Base-by-base conservation (phyloP, 2,113 vertebrate genomes). In the Alectura lathami region DNA sequence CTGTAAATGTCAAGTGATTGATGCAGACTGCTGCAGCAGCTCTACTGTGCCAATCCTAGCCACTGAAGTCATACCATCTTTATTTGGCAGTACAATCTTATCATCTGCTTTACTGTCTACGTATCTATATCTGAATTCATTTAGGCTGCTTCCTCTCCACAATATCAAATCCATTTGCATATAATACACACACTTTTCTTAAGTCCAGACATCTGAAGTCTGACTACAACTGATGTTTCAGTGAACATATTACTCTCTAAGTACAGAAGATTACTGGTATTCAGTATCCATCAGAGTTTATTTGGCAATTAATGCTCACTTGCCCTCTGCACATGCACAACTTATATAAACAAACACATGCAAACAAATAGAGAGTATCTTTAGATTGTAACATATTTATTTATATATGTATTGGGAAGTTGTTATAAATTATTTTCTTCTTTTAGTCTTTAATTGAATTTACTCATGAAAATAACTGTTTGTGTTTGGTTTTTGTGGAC, bases 271-370 rank as follows among this genome's bases (percentile, higher is more conserved):
- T 67, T 18, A 16, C 5, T 22, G 12, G 15, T 54, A 30, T 57
- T 73, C 22, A 1, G 5, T 6, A 12, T n/a, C 24, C 45, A 10
- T 45, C 6, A 34, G 22, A 9, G 27, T 48, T 79, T 83, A 43
- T 59, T 53, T 59, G 14, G 20, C 54, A 78, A 88, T n/a, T 57
- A 42, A 59, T 59, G 12, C 16, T 4, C 9, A 86, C 34, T 18
- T 64, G 13, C 4, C n/a, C 1, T 1, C 13, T 8, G 6, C 4
- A 42, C 17, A 57, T n/a, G n/a, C 6, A 59, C 6, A 30, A 50
- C 18, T 36, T 4, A 14, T 30, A 34, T 6, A 45, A 4, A 43
- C 9, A 26, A 26, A 51, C 4, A 32, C 6, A 38, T 45, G 14
- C 30, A 59, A 69, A 51, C 38, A 67, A 54, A 38, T 12, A 51